Percentiles rank a stretch among this genome's conserved stretches.
These are phyloP conservation scores for Limosa lapponica DNA, from an alignment of 2,797 vertebrate genomes.

Conservation along the genomic window DNA sequence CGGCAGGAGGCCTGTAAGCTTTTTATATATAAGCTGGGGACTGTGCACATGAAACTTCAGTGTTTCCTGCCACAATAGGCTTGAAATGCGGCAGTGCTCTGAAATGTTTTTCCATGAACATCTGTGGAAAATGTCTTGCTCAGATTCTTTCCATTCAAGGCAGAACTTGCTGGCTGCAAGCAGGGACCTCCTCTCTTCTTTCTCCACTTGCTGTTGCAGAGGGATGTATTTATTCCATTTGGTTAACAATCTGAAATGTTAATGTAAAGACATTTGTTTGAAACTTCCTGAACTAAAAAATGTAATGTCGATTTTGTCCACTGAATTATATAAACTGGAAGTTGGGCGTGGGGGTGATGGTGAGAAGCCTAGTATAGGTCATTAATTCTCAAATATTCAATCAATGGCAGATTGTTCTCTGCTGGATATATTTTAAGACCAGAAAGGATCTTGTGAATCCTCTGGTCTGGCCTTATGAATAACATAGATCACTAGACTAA, in stretches of 20 bases:
- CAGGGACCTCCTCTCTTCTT: neutral
- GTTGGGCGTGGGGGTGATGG: neutral
- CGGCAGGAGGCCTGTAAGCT: neutral
- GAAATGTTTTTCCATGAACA: conserved; percentile 56
- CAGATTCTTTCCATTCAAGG: conserved; percentile 57
- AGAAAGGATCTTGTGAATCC: conserved; percentile 2
- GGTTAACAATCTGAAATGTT: conserved; percentile 14
- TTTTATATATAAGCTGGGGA: neutral
- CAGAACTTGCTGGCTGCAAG: conserved; percentile 46
- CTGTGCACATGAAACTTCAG: neutral
- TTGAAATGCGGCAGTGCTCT: conserved; percentile 41
- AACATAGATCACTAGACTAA: neutral
- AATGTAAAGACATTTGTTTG: neutral
- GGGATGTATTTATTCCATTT: neutral
- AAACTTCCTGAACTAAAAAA: neutral
- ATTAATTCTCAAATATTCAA: neutral
- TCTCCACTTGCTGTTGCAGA: conserved; percentile 7
- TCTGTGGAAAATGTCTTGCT: conserved; percentile 63
- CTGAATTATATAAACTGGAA: neutral
- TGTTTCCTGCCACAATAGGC: conserved; percentile 44
- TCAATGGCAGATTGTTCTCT: conserved; percentile 43
- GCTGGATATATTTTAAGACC: conserved; percentile 14
- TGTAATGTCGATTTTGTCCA: neutral
- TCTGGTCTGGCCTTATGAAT: neutral
- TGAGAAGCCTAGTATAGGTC: neutral